Conservation (phyloP, 2,113 vertebrate genomes). For the Galemys pyrenaicus region DNA sequence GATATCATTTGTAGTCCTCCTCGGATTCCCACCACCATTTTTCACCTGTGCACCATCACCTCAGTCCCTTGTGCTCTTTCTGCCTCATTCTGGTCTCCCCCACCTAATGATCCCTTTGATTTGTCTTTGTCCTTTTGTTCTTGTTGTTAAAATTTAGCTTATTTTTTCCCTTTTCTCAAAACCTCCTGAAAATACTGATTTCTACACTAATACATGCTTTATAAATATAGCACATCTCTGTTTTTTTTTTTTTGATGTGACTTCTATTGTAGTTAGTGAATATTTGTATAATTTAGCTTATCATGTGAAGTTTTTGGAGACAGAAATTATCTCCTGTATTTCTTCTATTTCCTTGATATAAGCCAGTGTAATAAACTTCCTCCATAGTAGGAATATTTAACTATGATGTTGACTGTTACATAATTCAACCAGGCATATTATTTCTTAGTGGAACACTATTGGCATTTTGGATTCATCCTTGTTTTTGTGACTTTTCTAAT, state of each 20-base stretch:
- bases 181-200: neutral
- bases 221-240: neutral
- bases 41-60: too few relatives aligned
- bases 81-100: too few relatives aligned
- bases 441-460: neutral
- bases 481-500: neutral
- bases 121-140: too few relatives aligned
- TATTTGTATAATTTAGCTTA: neutral
- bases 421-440: neutral
- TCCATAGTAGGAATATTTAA: neutral
- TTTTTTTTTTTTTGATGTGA: neutral
- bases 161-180: neutral
- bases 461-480: neutral
- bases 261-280: neutral
- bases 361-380: neutral
- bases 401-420: neutral
- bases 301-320: neutral
- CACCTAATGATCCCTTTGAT: too few relatives aligned
- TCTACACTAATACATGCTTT: neutral
- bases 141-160: too few relatives aligned
- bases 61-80: too few relatives aligned
- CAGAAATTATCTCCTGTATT: neutral
- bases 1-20: too few relatives aligned
- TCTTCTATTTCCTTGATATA: neutral
- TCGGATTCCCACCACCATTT: too few relatives aligned